These are phyloP conservation scores for Gari tellinella DNA, from an alignment of 2,888 invertebrate species.

Conservation along the genomic window DNA sequence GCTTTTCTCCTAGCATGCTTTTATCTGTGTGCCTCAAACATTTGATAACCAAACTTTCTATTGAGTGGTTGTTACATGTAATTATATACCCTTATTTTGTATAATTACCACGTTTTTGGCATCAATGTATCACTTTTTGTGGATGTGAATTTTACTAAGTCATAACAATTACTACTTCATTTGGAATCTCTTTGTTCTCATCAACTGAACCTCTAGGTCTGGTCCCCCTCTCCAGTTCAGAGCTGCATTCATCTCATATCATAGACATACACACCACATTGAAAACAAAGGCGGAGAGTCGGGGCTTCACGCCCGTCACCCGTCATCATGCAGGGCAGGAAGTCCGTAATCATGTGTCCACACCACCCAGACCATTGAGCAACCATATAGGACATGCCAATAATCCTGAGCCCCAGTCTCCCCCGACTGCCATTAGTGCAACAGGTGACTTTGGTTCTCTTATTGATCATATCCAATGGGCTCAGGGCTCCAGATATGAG, in stretches of 20 bases:
- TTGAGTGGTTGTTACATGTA: too few relatives aligned
- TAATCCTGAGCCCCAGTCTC: constrained; percentile 52
- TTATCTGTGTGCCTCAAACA: too few relatives aligned
- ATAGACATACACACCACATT: constrained; percentile 79
- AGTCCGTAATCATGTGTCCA: constrained; percentile 71
- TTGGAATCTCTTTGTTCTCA: constrained; percentile 9
- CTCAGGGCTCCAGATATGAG: too few relatives aligned
- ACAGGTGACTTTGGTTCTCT: constrained; percentile 46
- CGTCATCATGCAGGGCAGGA: constrained; percentile 50
- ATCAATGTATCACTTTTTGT: too few relatives aligned
- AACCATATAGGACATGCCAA: constrained; percentile 34
- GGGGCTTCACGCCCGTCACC: constrained; percentile 69
- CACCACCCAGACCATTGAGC: constrained; percentile 81
- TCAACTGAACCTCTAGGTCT: constrained; percentile 24
- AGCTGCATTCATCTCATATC: constrained; percentile 83
- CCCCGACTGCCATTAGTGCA: constrained; percentile 44
- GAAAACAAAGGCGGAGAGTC: constrained; percentile 67
- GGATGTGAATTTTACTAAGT: too few relatives aligned
- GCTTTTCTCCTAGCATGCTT: too few relatives aligned
- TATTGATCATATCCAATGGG: too few relatives aligned
- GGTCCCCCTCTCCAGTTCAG: constrained; percentile 48
- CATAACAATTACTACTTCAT: too few relatives aligned
- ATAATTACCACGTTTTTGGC: too few relatives aligned
- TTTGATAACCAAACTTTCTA: too few relatives aligned
- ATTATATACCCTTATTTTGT: too few relatives aligned